Base-by-base conservation (phyloP, 2,113 vertebrate genomes). In the Microtus montanus region DNA sequence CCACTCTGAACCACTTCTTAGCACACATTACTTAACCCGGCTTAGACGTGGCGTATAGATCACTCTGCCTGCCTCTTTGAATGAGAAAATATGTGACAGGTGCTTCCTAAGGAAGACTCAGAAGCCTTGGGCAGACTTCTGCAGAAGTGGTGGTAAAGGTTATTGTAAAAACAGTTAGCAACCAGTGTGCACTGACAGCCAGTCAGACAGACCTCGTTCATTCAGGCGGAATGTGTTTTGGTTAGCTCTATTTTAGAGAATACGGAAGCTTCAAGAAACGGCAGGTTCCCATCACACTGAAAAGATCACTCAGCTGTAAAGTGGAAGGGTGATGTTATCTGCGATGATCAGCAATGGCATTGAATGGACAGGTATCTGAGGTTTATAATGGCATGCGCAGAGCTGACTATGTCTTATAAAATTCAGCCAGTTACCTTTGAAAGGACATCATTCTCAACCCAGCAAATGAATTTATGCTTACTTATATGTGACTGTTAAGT, bases 371-470 rank as follows among this genome's bases (percentile, higher is more conserved):
- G 7, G 38, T 54, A 61, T 17, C 58, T 86, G n/a, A 8, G 68
- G 8, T 19, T 75, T 85, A 68, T 68, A 88, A 93, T 86, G 71
- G 28, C 17, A 78, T 0, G 19, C 11, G 1, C 9, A 80, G 58
- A 61, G 5, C 14, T 71, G 35, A 7, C 5, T 61, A 79, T n/a
- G 24, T 74, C 17, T 89, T 90, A 71, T 71, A 12, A 41, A 92
- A 71, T 75, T 38, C 74, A 73, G 44, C 14, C 7, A 84, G 14
- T 77, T 79, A 54, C 38, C 22, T 54, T 68, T 87, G 79, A 63
- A 89, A 95, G 95, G 7, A 20, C 33, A 52, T 35, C 58, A 73
- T 88, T 86, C 71, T 89, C 61, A 84, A 85, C 30, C 58, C 73
- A 49, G 14, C 73, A 77, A 11, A 11, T 33, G 24, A 93, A 64